A percentile compares a stretch with the other conserved stretches of the same genome.
Conservation (phyloP, 2,113 vertebrate species). For the Furnarius figulus region DNA sequence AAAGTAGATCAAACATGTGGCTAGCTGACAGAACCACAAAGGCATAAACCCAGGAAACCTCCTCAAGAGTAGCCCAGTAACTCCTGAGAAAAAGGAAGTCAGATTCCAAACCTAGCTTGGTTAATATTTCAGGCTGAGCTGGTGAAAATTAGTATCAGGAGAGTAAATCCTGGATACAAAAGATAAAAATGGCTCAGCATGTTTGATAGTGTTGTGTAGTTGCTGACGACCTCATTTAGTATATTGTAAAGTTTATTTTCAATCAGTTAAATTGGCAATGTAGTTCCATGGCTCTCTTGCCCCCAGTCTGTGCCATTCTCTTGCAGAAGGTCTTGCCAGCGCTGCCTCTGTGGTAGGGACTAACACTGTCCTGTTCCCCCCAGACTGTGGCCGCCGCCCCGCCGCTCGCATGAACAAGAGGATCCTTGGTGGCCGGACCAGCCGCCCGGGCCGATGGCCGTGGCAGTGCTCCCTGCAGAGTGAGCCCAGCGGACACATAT, state of each 20-base stretch:
- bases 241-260: neutral
- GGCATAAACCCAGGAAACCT: neutral
- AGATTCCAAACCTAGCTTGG: neutral
- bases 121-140: neutral
- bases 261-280: neutral
- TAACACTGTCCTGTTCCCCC: neutral
- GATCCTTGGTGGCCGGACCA: conserved; percentile 91
- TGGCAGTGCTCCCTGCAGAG: conserved; percentile 98
- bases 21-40: neutral
- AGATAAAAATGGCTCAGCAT: neutral
- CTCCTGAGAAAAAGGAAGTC: neutral
- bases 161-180: neutral
- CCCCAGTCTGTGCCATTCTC: neutral
- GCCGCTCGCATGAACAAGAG: conserved; percentile 88
- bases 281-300: accelerated
- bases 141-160: neutral
- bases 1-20: neutral
- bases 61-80: neutral
- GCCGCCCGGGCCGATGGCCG: conserved; percentile 90
- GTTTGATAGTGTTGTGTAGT: neutral
- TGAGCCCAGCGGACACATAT: conserved; percentile 89
- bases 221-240: neutral
- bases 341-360: accelerated
- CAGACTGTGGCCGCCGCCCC: conserved; percentile 85
- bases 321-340: neutral